These are phyloP conservation scores for Cheilosia pagana DNA, from an alignment of 2,888 invertebrate genomes.

Conservation along the genomic window DNA sequence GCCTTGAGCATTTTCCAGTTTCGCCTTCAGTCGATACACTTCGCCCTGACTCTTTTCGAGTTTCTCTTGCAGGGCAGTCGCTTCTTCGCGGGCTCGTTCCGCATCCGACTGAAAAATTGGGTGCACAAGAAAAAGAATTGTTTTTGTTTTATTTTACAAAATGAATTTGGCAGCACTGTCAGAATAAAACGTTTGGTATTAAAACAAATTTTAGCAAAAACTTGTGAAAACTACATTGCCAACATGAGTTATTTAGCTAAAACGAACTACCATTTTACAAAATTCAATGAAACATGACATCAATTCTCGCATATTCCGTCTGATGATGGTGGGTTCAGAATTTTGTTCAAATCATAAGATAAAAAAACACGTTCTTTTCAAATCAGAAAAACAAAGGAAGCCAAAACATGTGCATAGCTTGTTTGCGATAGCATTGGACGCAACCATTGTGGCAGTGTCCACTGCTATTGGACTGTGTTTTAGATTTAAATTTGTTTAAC, in stretches of 20 bases:
- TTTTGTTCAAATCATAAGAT: conserved; percentile 30
- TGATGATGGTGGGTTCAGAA: conserved; percentile 61
- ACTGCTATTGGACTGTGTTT: conserved; percentile 43
- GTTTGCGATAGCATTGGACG: conserved; percentile 53
- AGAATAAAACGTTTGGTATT: conserved; percentile 53
- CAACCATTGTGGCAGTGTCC: conserved; percentile 56
- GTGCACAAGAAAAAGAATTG: conserved; percentile 43
- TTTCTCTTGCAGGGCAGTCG: conserved; percentile 94
- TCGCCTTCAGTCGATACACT: conserved; percentile 96
- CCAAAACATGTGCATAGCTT: conserved; percentile 74
- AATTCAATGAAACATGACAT: conserved; percentile 72
- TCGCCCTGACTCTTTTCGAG: conserved; percentile 97
- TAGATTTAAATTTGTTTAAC: conserved; percentile 5
- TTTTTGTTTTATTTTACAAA: not conserved
- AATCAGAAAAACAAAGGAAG: conserved; percentile 49
- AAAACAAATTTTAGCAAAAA: conserved; percentile 70
- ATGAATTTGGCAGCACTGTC: conserved; percentile 36
- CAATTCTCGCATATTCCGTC: conserved; percentile 63
- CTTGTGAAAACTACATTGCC: conserved; percentile 74
- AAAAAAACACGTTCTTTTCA: conserved; percentile 52
- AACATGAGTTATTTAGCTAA: conserved; percentile 72
- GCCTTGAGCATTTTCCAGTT: conserved; percentile 96
- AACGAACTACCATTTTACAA: conserved; percentile 72
- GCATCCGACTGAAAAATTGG: conserved; percentile 87
- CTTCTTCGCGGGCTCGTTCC: conserved; percentile 92